Conservation (phyloP, 1,140 invertebrate genomes). For the Camponotus vicinus region DNA sequence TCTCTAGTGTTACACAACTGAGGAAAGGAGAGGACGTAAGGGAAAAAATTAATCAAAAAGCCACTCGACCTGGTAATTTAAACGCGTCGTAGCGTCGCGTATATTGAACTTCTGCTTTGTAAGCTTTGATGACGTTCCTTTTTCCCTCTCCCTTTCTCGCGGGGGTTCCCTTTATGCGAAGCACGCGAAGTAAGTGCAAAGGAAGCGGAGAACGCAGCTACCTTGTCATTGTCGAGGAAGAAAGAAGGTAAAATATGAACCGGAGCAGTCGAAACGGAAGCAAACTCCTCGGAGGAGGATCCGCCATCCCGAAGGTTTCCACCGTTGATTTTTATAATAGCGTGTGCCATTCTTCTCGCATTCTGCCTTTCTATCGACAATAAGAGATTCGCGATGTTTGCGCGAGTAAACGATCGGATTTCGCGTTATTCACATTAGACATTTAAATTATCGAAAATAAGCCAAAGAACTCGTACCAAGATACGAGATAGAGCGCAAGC, state of each 20-base stretch:
- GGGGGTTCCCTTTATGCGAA: conserved; percentile 7
- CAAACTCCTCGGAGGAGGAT: conserved; percentile 40
- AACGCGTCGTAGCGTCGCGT: conserved; percentile 49
- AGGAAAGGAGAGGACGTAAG: conserved; percentile 44
- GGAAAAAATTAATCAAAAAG: conserved; percentile 58
- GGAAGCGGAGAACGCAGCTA: conserved; percentile 35
- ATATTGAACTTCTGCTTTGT: conserved; percentile 60
- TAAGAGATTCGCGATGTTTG: background rate
- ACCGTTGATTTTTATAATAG: conserved; percentile 27
- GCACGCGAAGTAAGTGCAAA: conserved; percentile 11
- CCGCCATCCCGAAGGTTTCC: background rate
- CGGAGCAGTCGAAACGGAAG: conserved; percentile 27
- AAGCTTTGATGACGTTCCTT: conserved; percentile 56
- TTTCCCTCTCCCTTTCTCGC: conserved; percentile 12
- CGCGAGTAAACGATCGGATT: background rate
- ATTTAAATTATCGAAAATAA: background rate
- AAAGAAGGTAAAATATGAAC: conserved; percentile 38
- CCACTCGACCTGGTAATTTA: conserved; percentile 60
- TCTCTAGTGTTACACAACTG: conserved; percentile 5
- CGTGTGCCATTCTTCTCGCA: background rate
- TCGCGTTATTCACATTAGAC: background rate
- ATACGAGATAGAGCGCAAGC: background rate
- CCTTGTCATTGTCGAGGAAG: conserved; percentile 37
- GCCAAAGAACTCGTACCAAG: background rate
- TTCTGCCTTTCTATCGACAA: background rate